Evolutionary conservation across 2,888 invertebrate species (phyloP).

Genomic region (Andrena bucephala): DNA sequence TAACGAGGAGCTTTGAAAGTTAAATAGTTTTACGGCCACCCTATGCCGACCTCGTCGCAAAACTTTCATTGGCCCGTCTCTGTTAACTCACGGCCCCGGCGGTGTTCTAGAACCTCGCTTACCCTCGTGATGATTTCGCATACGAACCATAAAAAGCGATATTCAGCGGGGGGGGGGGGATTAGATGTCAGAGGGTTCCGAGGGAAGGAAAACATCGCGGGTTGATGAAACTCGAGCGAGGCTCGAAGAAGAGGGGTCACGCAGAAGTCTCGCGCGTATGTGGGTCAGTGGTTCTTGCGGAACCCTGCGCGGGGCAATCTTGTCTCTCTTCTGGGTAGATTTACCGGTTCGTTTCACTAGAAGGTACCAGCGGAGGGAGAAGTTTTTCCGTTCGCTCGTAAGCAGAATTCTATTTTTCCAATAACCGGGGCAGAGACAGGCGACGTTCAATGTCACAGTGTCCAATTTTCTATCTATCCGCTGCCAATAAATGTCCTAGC

Average conservation of each 20-base stretch:
- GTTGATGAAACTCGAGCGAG: background rate
- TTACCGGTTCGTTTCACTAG: conserved; percentile 23
- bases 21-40: background rate
- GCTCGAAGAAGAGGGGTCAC: background rate
- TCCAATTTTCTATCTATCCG: too few species aligned
- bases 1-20: conserved; percentile 2
- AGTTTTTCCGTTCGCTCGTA: background rate
- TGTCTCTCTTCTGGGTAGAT: conserved; percentile 5
- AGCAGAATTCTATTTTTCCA: background rate
- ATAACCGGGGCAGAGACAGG: background rate
- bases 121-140: background rate
- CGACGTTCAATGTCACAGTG: too few species aligned
- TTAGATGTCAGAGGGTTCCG: background rate
- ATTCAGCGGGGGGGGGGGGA: background rate
- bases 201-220: background rate
- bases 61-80: conserved; percentile 16
- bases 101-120: background rate
- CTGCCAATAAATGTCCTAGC: too few species aligned
- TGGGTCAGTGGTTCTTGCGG: conserved; percentile 28
- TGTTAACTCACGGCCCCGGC: background rate
- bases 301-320: conserved; percentile 2
- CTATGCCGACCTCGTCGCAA: background rate
- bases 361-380: background rate
- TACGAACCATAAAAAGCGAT: too few species aligned
- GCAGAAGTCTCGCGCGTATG: background rate